These are phyloP conservation scores for Nemurella pictetii DNA, from an alignment of 2,888 invertebrate species.

Conservation along the genomic window DNA sequence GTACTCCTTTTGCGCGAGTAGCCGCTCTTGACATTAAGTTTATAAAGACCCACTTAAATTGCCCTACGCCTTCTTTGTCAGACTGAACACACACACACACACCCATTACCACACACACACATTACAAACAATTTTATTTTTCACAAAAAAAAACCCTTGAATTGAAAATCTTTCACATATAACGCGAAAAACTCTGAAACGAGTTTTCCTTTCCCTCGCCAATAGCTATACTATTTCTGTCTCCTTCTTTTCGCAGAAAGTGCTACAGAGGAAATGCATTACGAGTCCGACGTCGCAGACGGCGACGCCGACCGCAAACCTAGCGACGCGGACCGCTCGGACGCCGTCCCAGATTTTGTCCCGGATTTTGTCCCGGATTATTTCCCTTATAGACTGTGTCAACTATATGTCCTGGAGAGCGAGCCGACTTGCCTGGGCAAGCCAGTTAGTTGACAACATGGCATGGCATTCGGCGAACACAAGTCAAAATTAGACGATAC, in stretches of 20 bases:
- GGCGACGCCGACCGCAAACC: neutral
- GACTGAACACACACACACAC: neutral
- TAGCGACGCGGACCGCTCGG: neutral
- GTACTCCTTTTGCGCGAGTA: neutral
- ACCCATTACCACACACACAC: neutral
- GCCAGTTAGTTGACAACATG: neutral
- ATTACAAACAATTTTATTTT: neutral
- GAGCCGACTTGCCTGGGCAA: neutral
- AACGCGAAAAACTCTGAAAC: neutral
- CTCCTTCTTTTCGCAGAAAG: neutral
- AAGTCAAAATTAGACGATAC: constrained; percentile 2
- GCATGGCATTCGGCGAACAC: constrained; percentile 3
- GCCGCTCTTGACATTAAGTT: neutral
- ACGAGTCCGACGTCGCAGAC: neutral
- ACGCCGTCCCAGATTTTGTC: neutral
- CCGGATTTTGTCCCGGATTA: neutral
- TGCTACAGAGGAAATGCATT: constrained; percentile 29
- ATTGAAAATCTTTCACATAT: constrained; percentile 22
- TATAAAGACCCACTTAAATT: constrained; percentile 6
- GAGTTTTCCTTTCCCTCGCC: neutral
- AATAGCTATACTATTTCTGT: neutral
- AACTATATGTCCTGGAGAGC: neutral
- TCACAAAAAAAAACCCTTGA: neutral
- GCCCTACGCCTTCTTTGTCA: neutral
- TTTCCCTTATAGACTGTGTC: too few relatives aligned